Evolutionary conservation across 2,888 invertebrate genomes (phyloP).

Genomic region (Beris chalybata): DNA sequence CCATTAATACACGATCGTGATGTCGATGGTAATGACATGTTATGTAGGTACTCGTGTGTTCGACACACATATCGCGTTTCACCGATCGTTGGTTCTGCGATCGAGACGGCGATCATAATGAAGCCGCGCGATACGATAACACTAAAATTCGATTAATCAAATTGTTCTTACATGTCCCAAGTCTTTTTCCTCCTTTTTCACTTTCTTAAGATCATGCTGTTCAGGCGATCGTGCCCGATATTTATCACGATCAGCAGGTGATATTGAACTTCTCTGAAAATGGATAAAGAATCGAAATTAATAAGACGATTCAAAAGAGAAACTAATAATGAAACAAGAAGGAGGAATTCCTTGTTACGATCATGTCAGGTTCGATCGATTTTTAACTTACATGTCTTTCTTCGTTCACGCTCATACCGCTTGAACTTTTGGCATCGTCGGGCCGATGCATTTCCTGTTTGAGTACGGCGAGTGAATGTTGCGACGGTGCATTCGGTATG

Average conservation of each 20-base stretch:
- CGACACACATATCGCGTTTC: too few species aligned
- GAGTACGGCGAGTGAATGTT: constrained; percentile 76
- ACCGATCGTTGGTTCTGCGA: background rate
- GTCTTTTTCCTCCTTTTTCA: constrained; percentile 83
- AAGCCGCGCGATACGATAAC: background rate
- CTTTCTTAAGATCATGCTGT: constrained; percentile 66
- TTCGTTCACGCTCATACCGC: constrained; percentile 58
- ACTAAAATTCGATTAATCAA: constrained; percentile 16
- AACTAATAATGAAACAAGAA: background rate
- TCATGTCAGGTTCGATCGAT: background rate
- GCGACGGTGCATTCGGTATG: constrained; percentile 68
- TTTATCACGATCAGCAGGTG: constrained; percentile 76
- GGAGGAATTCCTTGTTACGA: background rate
- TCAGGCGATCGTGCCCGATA: constrained; percentile 80
- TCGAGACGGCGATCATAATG: background rate
- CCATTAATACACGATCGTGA: constrained; percentile 13
- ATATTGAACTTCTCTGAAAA: constrained; percentile 79
- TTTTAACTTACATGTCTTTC: constrained; percentile 51
- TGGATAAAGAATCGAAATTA: constrained; percentile 43
- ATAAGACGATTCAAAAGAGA: constrained; percentile 2
- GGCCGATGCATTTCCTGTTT: constrained; percentile 78
- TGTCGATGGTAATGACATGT: constrained; percentile 5
- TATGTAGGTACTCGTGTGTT: background rate
- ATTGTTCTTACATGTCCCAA: constrained; percentile 71
- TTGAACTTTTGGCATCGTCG: constrained; percentile 74